Evolutionary conservation across 1,140 invertebrate species (phyloP).

Genomic region (Caenorhabditis tropicalis): DNA sequence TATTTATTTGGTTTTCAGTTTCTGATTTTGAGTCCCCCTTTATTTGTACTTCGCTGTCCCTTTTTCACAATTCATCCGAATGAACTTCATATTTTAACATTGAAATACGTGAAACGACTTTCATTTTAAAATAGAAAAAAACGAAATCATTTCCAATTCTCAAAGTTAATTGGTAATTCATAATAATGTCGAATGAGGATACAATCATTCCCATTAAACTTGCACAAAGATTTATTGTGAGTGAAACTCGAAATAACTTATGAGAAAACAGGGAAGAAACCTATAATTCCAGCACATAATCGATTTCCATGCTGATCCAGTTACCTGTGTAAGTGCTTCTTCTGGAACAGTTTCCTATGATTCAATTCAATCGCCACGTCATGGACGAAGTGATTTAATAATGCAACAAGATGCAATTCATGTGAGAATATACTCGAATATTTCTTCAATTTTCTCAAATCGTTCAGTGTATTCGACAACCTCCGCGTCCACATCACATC

Average conservation of each 20-base stretch:
- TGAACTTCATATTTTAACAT: too few relatives aligned
- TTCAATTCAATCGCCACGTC: constrained; percentile 3
- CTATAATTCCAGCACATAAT: not conserved
- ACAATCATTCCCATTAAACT: constrained; percentile 28
- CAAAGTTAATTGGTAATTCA: not conserved
- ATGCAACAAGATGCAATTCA: not conserved
- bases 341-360: constrained; percentile 18
- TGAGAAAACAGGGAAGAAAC: too few relatives aligned
- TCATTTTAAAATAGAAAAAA: too few relatives aligned
- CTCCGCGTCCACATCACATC: not conserved
- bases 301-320: constrained; percentile 26
- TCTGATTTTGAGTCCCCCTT: not conserved
- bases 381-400: not conserved
- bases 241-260: not conserved
- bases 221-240: constrained; percentile 14
- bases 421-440: not conserved
- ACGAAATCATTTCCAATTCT: not conserved
- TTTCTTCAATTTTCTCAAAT: not conserved
- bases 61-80: too few relatives aligned
- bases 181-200: not conserved
- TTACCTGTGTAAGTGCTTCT: constrained; percentile 10
- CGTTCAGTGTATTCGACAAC: not conserved
- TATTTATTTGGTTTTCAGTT: not conserved
- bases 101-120: too few relatives aligned
- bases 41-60: not conserved